Base-by-base conservation (phyloP, 2,888 invertebrate species). In the Strigamia crassipes region DNA sequence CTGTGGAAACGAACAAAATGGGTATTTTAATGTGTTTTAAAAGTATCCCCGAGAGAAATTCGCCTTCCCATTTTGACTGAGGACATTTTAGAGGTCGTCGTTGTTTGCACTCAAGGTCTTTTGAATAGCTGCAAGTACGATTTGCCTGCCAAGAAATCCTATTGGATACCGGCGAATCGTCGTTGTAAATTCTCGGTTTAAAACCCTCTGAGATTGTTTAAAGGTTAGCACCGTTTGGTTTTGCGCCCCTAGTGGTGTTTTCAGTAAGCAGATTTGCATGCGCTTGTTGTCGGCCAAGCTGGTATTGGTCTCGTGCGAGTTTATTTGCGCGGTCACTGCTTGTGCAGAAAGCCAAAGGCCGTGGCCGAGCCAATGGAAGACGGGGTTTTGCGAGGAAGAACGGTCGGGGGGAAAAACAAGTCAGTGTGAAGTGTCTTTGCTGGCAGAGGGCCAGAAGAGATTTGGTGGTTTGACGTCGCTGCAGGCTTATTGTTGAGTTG, bases 391-490 rank as follows among this genome's bases (percentile, higher is more conserved):
- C 27, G 6, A 15, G 27, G 15, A 73, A 73, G 73, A 27, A 56
- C n/a, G n/a, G 56, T n/a, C 9, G 18, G 56, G 27, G 31, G 13
- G 13, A 73, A 73, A 73, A 73, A 73, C 73, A 73, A 73, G 73
- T 73, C 27, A 73, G 73, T 73, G 73, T 73, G 23, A n/a, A 56
- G 56, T 31, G 73, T 73, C 73, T 73, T n/a, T 31, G 12, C 73
- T 73, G 73, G 73, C 73, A 73, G 31, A 31, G 73, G 73, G 27
- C 73, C 73, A 73, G 31, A 73, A 73, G 73, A 73, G 73, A 73
- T 73, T 73, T 73, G 73, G 73, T 73, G 73, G 31, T n/a, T 73
- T 73, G 73, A 73, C 73, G 73, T 73, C 27, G 73, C 73, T 73
- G 23, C 27, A 31, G 31, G 73, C 27, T 73, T 73, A 73, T 27